These are phyloP conservation scores for Elephas maximus DNA, from an alignment of 2,113 vertebrate species.

Conservation along the genomic window DNA sequence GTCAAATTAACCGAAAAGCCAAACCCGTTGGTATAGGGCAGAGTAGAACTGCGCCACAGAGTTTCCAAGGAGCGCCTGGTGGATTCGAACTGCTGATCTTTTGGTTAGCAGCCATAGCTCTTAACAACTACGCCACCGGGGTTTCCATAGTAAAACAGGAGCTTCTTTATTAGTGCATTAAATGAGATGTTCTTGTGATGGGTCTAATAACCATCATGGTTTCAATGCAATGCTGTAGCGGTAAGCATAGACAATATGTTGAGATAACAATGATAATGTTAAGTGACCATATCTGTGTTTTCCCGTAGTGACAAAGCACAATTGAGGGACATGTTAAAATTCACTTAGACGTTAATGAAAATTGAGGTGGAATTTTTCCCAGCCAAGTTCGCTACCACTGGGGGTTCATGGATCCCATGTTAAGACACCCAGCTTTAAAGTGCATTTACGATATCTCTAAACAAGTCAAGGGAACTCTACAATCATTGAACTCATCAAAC, in stretches of 20 bases:
- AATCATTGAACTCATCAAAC: slow-evolving; percentile 9
- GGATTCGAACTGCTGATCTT: no score
- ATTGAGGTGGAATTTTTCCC: neutral
- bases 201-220: slow-evolving; percentile 13
- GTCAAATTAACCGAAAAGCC: no score
- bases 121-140: no score
- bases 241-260: neutral
- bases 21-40: no score
- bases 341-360: slow-evolving; percentile 38
- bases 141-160: neutral
- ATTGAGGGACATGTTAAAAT: slow-evolving; percentile 38
- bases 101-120: no score
- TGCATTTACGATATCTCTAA: slow-evolving; percentile 20
- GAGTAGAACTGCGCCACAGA: no score
- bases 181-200: neutral
- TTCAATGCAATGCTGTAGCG: neutral
- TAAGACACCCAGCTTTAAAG: slow-evolving; percentile 14
- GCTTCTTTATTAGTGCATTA: neutral
- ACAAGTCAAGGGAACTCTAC: neutral
- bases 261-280: neutral
- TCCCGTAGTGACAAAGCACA: neutral
- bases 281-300: slow-evolving; percentile 17
- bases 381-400: neutral
- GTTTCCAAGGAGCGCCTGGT: no score
- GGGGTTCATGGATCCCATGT: neutral